phyloP scores from a whole-genome alignment of 2,113 vertebrate genomes.

The Geococcyx californianus region DNA sequence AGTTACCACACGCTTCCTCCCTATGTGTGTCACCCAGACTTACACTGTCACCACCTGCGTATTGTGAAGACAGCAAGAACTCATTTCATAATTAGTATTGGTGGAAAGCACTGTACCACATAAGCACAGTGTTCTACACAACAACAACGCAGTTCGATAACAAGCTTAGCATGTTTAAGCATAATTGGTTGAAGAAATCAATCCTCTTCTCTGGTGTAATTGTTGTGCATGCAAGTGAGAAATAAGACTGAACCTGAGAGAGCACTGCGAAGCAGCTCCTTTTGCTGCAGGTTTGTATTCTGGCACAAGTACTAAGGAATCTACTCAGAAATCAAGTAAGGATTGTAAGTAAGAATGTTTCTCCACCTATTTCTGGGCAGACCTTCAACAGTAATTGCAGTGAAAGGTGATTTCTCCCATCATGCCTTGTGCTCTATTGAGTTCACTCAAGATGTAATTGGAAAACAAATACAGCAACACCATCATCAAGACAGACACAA shows the following conservation, averaged over 20 bases:
- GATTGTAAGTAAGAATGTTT: constrained; percentile 11
- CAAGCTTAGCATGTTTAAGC: constrained; percentile 50
- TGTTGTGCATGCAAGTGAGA: background rate
- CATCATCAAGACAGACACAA: constrained; percentile 65
- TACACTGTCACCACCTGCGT: constrained; percentile 18
- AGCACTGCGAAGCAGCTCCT: background rate
- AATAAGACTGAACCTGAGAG: background rate
- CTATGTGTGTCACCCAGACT: background rate
- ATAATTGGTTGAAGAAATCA: constrained; percentile 54
- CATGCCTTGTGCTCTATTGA: constrained; percentile 63
- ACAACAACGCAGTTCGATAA: background rate
- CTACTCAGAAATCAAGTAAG: background rate
- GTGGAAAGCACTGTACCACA: background rate
- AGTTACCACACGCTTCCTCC: background rate
- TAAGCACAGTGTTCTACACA: background rate
- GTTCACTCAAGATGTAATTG: constrained; percentile 73
- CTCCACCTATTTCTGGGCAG: constrained; percentile 36
- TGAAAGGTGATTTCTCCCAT: constrained; percentile 65
- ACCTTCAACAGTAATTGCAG: constrained; percentile 58
- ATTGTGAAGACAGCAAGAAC: background rate
- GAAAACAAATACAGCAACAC: constrained; percentile 72
- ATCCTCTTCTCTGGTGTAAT: background rate
- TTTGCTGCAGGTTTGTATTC: background rate
- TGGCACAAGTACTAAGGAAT: background rate
- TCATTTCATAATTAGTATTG: background rate